Evolutionary conservation across 1,140 invertebrate species (phyloP).

Genomic region (Muscidifurax raptorellus): DNA sequence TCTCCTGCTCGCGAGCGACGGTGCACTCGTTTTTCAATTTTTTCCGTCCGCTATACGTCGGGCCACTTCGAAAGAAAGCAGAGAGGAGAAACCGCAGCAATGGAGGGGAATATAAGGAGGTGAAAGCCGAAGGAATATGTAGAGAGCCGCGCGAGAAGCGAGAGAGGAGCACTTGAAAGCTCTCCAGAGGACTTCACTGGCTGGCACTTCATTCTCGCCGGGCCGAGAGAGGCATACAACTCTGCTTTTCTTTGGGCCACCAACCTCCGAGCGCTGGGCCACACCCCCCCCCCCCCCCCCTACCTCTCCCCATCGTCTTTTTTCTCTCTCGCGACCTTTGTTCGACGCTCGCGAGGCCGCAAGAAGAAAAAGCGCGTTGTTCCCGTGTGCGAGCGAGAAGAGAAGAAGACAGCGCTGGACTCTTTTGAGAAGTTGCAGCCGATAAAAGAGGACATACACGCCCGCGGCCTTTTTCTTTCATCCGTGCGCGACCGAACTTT

Average conservation of each 20-base stretch:
- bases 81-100: neutral
- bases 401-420: neutral
- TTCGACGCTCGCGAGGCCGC: constrained; percentile 45
- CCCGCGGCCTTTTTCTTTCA: constrained; percentile 13
- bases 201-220: constrained; percentile 65
- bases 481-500: constrained; percentile 27
- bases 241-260: constrained; percentile 59
- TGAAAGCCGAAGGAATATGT: constrained; percentile 11
- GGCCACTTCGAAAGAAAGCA: neutral
- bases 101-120: constrained; percentile 40
- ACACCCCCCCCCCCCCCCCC: no score
- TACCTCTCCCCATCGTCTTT: constrained; percentile 49
- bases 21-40: constrained; percentile 20
- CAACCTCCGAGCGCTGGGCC: constrained; percentile 56
- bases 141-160: constrained; percentile 45
- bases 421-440: constrained; percentile 31
- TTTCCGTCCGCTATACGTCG: neutral
- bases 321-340: neutral
- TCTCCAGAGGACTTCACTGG: constrained; percentile 65
- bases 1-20: neutral
- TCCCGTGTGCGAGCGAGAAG: constrained; percentile 36
- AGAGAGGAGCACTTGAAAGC: constrained; percentile 62
- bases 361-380: constrained; percentile 57
- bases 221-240: constrained; percentile 64
- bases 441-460: constrained; percentile 19